These are phyloP conservation scores for Andrena minutula DNA, from an alignment of 2,888 invertebrate species.

Conservation along the genomic window DNA sequence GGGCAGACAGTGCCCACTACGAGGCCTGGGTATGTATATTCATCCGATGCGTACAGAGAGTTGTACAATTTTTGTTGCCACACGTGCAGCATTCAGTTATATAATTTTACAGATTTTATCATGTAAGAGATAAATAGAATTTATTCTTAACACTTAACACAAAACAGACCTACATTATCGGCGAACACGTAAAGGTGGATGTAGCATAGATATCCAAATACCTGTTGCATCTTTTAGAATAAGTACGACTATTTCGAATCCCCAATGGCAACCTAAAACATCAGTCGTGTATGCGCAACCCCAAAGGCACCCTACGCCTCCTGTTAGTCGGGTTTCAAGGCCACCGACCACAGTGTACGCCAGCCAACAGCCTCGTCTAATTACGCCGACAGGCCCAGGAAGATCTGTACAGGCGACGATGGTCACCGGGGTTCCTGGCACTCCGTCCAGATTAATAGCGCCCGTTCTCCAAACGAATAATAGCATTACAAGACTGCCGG, in stretches of 20 bases:
- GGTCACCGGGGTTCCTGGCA: constrained; percentile 79
- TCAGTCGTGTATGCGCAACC: constrained; percentile 82
- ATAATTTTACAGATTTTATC: background rate
- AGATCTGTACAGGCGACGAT: constrained; percentile 82
- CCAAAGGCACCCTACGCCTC: constrained; percentile 80
- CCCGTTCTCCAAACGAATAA: constrained; percentile 80
- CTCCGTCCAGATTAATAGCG: constrained; percentile 80
- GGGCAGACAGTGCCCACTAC: constrained; percentile 81
- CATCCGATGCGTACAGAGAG: background rate
- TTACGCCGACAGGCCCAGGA: constrained; percentile 77
- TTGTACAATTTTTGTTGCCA: no score
- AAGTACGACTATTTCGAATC: constrained; percentile 78
- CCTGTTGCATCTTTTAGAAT: constrained; percentile 67
- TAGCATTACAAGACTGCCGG: constrained; percentile 79
- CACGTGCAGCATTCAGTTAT: no score
- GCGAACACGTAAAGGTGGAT: background rate
- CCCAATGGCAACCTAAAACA: constrained; percentile 82
- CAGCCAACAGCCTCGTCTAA: constrained; percentile 79
- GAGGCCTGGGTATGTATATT: constrained; percentile 76
- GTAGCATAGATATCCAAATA: constrained; percentile 7
- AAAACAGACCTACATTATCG: constrained; percentile 4
- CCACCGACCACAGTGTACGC: constrained; percentile 77
- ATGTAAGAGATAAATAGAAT: background rate
- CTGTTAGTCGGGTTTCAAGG: constrained; percentile 79
- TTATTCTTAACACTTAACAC: constrained; percentile 3